Percentiles rank a stretch among this genome's conserved stretches.
Conservation (phyloP, 2,888 invertebrate genomes). For the Drosophila pegasa region DNA sequence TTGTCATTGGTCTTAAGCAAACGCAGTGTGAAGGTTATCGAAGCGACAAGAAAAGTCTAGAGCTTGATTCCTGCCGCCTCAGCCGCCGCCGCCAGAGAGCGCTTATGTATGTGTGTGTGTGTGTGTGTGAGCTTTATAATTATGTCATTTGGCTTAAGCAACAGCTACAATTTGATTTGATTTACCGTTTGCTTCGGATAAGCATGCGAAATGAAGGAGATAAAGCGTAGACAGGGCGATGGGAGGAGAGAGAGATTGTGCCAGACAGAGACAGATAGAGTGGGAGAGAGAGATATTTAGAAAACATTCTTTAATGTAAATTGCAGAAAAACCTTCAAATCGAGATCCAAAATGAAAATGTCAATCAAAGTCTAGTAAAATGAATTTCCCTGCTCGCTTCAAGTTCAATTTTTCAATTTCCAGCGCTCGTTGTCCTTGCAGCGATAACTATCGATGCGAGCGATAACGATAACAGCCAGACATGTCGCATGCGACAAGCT, state of each 20-base stretch:
- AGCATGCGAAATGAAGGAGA: neutral
- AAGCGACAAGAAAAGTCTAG: constrained; percentile 18
- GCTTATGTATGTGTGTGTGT: neutral
- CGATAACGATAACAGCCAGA: constrained; percentile 36
- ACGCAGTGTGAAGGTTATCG: constrained; percentile 49
- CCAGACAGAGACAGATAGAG: neutral
- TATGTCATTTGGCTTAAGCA: constrained; percentile 10
- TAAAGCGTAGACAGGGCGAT: neutral
- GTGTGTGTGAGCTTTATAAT: neutral
- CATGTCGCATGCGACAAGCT: neutral
- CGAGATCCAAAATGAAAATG: no score
- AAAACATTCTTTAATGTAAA: no score
- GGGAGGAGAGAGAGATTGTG: neutral
- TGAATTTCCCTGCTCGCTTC: neutral
- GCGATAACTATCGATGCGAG: constrained; percentile 44
- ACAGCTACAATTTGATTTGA: constrained; percentile 4
- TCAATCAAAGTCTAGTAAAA: no score
- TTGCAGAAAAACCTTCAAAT: no score
- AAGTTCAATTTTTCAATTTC: constrained; percentile 21
- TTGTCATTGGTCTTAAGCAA: constrained; percentile 38
- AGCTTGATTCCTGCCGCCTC: no score
- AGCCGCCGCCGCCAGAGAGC: neutral
- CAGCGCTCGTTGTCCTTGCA: constrained; percentile 10
- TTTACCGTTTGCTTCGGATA: neutral
- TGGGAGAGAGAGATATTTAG: neutral